phyloP scores from a whole-genome alignment of 2,888 invertebrate species.

The Exephanes ischioxanthus region DNA sequence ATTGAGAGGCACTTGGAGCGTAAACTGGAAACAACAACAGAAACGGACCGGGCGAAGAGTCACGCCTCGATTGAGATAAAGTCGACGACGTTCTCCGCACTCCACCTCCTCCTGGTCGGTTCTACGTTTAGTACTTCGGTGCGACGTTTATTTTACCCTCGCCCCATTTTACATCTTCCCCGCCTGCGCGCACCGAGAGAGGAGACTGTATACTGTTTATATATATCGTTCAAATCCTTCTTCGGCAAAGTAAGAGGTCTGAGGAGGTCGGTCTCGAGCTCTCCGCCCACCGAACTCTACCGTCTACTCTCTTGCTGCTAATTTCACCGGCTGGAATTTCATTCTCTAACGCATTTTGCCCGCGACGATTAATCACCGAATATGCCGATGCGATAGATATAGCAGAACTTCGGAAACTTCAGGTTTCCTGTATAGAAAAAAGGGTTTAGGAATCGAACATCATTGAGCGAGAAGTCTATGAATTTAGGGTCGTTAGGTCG shows the following conservation, averaged over 20 bases:
- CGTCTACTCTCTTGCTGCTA: neutral
- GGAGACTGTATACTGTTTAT: neutral
- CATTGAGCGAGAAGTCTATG: neutral
- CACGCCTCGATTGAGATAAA: constrained; percentile 82
- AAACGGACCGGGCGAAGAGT: constrained; percentile 79
- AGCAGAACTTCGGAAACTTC: neutral
- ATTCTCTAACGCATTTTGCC: neutral
- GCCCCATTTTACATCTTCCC: constrained; percentile 68
- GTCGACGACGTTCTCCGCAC: constrained; percentile 75
- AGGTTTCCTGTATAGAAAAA: neutral
- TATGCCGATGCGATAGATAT: neutral
- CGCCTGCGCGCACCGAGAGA: constrained; percentile 7
- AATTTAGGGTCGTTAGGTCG: neutral
- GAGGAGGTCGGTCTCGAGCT: neutral
- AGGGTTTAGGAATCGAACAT: neutral
- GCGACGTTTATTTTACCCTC: constrained; percentile 77
- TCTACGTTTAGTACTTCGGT: constrained; percentile 51
- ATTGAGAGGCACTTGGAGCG: constrained; percentile 82
- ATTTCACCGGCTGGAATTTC: constrained; percentile 7
- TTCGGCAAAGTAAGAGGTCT: constrained; percentile 29
- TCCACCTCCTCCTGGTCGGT: constrained; percentile 22
- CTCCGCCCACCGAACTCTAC: neutral
- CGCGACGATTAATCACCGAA: neutral
- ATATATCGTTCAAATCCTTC: constrained; percentile 25
- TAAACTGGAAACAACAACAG: constrained; percentile 83